Evolutionary conservation across 2,797 vertebrate species (phyloP).

Genomic region (Garrulus glandarius): DNA sequence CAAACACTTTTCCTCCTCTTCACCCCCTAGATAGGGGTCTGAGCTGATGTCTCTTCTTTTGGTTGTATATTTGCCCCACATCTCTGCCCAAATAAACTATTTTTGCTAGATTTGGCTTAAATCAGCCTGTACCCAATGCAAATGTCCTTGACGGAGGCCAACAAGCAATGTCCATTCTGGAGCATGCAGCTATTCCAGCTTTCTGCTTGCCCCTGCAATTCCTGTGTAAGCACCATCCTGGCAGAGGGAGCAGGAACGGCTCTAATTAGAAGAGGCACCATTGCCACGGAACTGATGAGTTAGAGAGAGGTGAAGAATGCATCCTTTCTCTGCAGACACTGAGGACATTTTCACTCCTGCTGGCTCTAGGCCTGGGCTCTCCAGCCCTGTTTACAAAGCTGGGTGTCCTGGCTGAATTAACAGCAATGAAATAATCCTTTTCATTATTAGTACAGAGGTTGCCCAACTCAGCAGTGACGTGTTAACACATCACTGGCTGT

Average conservation of each 20-base stretch:
- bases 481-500: neutral
- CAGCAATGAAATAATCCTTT: conserved; percentile 24
- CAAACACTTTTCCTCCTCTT: neutral
- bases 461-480: neutral
- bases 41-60: neutral
- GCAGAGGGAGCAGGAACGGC: neutral
- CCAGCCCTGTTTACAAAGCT: neutral
- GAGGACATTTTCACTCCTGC: conserved; percentile 41
- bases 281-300: neutral
- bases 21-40: neutral
- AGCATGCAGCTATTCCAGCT: neutral
- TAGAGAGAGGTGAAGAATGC: conserved; percentile 34
- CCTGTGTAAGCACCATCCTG: neutral
- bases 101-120: neutral
- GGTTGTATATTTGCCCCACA: neutral
- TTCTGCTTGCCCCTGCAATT: conserved; percentile 1
- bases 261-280: conserved; percentile 1
- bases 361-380: conserved; percentile 30
- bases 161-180: neutral
- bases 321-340: conserved; percentile 43
- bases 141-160: neutral
- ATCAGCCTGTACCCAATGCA: neutral
- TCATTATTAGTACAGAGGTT: neutral
- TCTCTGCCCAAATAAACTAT: neutral
- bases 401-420: neutral